phyloP scores from a whole-genome alignment of 2,797 vertebrate genomes.

The Melanitta fusca region DNA sequence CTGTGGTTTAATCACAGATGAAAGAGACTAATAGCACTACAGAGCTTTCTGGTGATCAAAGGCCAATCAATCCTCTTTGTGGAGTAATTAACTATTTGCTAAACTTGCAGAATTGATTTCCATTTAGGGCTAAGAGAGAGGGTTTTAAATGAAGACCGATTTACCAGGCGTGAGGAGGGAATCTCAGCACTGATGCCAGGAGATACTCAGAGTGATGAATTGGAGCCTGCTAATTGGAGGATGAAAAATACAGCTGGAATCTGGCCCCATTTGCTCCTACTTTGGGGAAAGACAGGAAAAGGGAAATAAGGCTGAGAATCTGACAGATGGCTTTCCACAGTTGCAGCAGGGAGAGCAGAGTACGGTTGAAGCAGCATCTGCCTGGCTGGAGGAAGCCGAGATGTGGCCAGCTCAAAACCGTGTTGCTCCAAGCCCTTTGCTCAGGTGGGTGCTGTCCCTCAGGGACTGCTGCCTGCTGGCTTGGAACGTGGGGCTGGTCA shows the following conservation, averaged over 20 bases:
- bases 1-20: conserved; percentile 89
- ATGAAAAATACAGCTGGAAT: conserved; percentile 81
- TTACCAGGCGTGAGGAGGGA: conserved; percentile 82
- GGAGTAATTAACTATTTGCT: conserved; percentile 94
- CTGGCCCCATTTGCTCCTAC: conserved; percentile 76
- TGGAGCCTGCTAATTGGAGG: conserved; percentile 86
- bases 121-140: conserved; percentile 89
- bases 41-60: conserved; percentile 86
- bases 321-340: conserved; percentile 59
- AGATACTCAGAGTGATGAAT: conserved; percentile 89
- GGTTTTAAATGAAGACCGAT: conserved; percentile 91
- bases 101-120: conserved; percentile 94
- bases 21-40: conserved; percentile 89
- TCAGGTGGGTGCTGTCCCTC: not conserved
- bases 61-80: conserved; percentile 89
- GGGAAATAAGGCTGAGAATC: conserved; percentile 45
- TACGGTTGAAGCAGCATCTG: not conserved
- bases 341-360: not conserved
- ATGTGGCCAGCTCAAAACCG: not conserved
- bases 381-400: not conserved
- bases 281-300: conserved; percentile 72
- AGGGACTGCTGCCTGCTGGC: not conserved
- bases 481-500: not conserved
- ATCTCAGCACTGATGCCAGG: conserved; percentile 83
- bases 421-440: not conserved